Evolutionary conservation across 2,888 invertebrate genomes (phyloP).

Genomic region (Hypsopygia costalis): DNA sequence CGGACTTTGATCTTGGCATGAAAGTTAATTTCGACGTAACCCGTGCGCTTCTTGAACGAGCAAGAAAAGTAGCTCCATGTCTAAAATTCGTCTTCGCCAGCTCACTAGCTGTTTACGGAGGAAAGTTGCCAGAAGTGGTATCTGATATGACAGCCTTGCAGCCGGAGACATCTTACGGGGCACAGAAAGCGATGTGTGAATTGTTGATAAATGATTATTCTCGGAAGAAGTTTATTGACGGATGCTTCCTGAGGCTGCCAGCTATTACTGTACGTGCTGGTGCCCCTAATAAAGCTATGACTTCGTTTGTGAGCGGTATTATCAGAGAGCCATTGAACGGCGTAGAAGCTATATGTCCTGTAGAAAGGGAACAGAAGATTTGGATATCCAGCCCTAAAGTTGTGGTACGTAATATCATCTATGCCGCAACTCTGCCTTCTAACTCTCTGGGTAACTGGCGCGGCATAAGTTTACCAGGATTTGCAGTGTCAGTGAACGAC

Average conservation of each 20-base stretch:
- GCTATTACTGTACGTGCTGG: conserved; percentile 64
- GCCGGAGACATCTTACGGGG: conserved; percentile 63
- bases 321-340: conserved; percentile 60
- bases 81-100: conserved; percentile 55
- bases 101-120: conserved; percentile 56
- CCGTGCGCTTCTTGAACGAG: conserved; percentile 49
- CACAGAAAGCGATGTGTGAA: conserved; percentile 61
- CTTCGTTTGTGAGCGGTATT: conserved; percentile 66
- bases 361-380: conserved; percentile 38
- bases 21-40: conserved; percentile 62
- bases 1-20: conserved; percentile 57
- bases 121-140: conserved; percentile 39
- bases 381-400: conserved; percentile 55
- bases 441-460: conserved; percentile 41
- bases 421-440: conserved; percentile 40
- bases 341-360: conserved; percentile 40
- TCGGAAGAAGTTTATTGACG: conserved; percentile 57
- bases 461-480: conserved; percentile 52
- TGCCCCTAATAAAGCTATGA: conserved; percentile 55
- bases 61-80: conserved; percentile 34
- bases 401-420: conserved; percentile 48
- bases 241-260: conserved; percentile 53
- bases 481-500: conserved; percentile 43
- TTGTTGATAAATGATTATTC: conserved; percentile 59
- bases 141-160: conserved; percentile 46